Evolutionary conservation across 2,888 invertebrate species (phyloP).

Genomic region (Polymixis lichenea): DNA sequence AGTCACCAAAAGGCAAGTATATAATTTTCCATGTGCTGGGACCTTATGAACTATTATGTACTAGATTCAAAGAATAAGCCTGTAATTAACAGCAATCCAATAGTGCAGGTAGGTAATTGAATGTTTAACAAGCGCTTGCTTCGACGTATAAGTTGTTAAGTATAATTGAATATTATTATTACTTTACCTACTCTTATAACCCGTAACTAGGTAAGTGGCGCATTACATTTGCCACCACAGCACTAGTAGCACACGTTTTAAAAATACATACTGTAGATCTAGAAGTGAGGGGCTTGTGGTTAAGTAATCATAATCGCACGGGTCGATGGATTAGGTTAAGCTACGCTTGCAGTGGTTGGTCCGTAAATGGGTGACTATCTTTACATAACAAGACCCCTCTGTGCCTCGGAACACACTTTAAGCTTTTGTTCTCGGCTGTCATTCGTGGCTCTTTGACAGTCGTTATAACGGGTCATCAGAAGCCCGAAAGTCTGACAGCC

Average conservation of each 20-base stretch:
- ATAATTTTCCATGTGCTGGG: not conserved
- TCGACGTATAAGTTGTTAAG: not conserved
- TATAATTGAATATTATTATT: slow-evolving; percentile 14
- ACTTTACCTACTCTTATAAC: not conserved
- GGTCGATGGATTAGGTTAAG: too few species aligned
- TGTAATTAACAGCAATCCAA: slow-evolving; percentile 30
- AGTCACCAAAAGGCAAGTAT: not conserved
- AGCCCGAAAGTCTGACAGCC: too few species aligned
- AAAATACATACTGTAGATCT: not conserved
- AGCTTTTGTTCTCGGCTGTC: too few species aligned
- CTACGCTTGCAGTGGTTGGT: too few species aligned
- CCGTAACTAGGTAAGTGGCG: slow-evolving; percentile 7
- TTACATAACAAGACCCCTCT: too few species aligned
- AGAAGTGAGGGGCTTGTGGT: not conserved
- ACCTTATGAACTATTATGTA: not conserved
- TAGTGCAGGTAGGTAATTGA: not conserved
- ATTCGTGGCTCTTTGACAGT: too few species aligned
- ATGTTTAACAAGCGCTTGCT: slow-evolving; percentile 13
- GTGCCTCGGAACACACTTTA: too few species aligned
- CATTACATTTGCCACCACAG: not conserved
- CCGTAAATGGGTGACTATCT: too few species aligned
- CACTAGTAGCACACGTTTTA: not conserved
- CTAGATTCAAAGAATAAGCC: not conserved
- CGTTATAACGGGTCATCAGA: too few species aligned
- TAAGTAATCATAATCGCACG: too few species aligned